These are phyloP conservation scores for Melitaea cinxia DNA, from an alignment of 1,140 invertebrate species.

Conservation along the genomic window DNA sequence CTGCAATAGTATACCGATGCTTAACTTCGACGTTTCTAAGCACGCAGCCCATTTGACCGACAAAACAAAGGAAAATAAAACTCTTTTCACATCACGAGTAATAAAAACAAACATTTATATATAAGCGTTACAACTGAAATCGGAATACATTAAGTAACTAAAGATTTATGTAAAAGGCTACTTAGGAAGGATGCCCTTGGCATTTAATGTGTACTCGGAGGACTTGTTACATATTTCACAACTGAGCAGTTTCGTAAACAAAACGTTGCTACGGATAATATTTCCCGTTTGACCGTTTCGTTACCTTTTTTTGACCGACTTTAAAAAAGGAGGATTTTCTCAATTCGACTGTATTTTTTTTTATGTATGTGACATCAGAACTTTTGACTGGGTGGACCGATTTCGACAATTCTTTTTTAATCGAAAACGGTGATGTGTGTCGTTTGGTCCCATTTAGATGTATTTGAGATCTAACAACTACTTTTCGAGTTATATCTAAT, in stretches of 20 bases:
- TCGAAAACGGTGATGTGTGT: no score
- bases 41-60: no score
- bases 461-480: no score
- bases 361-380: no score
- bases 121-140: not conserved
- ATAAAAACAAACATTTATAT: conserved; percentile 6
- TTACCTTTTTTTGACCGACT: not conserved
- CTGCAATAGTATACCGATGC: no score
- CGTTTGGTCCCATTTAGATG: no score
- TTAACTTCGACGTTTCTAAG: no score
- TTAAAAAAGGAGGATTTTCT: no score
- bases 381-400: no score
- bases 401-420: no score
- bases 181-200: conserved; percentile 5
- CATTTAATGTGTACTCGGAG: conserved; percentile 4
- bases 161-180: conserved; percentile 11
- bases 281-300: not conserved
- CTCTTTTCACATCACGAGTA: not conserved
- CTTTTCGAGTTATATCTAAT: no score
- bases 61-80: not conserved
- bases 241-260: conserved; percentile 2
- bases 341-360: no score
- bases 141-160: conserved; percentile 5
- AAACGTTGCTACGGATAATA: conserved; percentile 3
- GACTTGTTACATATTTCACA: conserved; percentile 3